Conservation (phyloP, 2,113 vertebrate species). For the Albula glossodonta region DNA sequence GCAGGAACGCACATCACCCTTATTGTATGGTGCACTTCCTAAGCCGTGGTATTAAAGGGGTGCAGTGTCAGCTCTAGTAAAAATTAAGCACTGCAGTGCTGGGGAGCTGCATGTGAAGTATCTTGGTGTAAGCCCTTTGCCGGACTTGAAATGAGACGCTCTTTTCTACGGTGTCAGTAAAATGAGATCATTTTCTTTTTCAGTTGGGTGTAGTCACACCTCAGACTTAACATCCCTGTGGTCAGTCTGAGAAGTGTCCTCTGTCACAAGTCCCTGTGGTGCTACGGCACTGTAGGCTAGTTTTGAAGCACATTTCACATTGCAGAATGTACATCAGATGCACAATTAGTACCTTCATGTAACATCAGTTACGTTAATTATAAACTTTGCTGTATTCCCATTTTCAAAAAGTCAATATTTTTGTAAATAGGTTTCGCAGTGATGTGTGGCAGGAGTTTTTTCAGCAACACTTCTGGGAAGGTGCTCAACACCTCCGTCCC, state of each 20-base stretch:
- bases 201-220: neutral
- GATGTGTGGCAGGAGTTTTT: neutral
- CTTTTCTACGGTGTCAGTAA: neutral
- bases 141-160: neutral
- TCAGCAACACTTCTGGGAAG: neutral
- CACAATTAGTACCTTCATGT: neutral
- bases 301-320: neutral
- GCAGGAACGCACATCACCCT: constrained; percentile 55
- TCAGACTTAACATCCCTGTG: neutral
- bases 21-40: constrained; percentile 51
- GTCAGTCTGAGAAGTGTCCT: neutral
- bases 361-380: neutral
- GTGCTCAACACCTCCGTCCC: neutral
- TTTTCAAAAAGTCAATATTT: neutral
- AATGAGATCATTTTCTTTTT: neutral
- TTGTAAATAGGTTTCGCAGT: neutral
- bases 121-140: neutral
- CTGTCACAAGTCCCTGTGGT: neutral
- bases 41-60: constrained; percentile 16
- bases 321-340: neutral
- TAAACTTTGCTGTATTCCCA: neutral
- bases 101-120: neutral
- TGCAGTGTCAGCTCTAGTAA: neutral
- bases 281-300: too few relatives aligned
- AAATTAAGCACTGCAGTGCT: neutral